Evolutionary conservation across 2,888 invertebrate species (phyloP).

Genomic region (Phrixothrix hirtus): DNA sequence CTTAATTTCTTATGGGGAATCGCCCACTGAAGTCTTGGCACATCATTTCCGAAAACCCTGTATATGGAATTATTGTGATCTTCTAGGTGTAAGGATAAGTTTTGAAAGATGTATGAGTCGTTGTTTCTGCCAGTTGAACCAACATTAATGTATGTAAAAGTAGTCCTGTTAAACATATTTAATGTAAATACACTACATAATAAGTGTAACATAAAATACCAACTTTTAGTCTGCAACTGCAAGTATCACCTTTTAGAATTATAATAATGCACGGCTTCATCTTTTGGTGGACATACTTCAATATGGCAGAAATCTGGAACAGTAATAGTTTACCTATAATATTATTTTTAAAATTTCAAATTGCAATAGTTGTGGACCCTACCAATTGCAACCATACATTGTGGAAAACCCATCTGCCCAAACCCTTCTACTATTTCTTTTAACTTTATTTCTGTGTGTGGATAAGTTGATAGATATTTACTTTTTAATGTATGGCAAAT

Average conservation of each 20-base stretch:
- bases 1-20: too few species aligned
- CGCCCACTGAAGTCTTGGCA: too few species aligned
- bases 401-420: too few species aligned
- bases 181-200: too few species aligned
- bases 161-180: background rate
- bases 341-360: background rate
- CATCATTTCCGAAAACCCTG: too few species aligned
- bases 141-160: background rate
- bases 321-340: background rate
- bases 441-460: background rate
- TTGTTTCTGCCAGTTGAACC: background rate
- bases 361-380: background rate
- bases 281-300: constrained; percentile 1
- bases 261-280: background rate
- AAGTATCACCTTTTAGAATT: background rate
- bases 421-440: too few species aligned
- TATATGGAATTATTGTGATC: background rate
- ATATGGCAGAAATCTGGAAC: background rate
- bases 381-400: background rate
- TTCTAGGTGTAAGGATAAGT: background rate
- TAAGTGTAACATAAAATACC: background rate
- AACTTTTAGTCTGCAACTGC: background rate
- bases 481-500: too few species aligned
- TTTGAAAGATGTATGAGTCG: constrained; percentile 1
- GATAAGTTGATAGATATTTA: too few species aligned